These are phyloP conservation scores for Agrotis clavis DNA, from an alignment of 2,888 invertebrate genomes.

Conservation along the genomic window DNA sequence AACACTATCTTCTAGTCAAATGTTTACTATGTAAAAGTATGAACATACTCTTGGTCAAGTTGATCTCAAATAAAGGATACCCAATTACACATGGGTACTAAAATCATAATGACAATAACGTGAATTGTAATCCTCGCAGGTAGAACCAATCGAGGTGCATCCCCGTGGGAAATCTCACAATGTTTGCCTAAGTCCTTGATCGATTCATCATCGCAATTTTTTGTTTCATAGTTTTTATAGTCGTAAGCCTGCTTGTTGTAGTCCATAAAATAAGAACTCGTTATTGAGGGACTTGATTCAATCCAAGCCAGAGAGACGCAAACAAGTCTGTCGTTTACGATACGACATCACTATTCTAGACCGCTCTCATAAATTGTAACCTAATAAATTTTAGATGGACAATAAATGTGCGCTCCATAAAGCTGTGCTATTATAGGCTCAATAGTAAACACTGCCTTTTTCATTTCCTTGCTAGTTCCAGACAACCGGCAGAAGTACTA, in stretches of 20 bases:
- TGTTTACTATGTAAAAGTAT: not conserved
- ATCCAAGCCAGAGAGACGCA: not conserved
- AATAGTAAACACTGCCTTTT: slow-evolving; percentile 16
- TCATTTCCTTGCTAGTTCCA: slow-evolving; percentile 6
- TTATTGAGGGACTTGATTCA: slow-evolving; percentile 10
- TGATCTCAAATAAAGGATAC: slow-evolving; percentile 7
- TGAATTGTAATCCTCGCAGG: not conserved
- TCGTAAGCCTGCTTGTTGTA: not conserved
- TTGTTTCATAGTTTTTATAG: slow-evolving; percentile 13
- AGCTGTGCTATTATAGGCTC: slow-evolving; percentile 5
- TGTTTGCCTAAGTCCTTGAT: slow-evolving; percentile 18
- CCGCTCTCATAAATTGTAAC: slow-evolving; percentile 23
- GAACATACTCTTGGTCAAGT: slow-evolving; percentile 12
- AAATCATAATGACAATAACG: not conserved
- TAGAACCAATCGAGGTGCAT: not conserved
- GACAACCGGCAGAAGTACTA: not conserved
- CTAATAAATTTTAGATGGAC: slow-evolving; percentile 27
- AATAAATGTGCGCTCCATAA: slow-evolving; percentile 22
- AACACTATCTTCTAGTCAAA: slow-evolving; percentile 23
- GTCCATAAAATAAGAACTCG: not conserved
- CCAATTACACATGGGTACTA: not conserved
- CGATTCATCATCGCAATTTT: slow-evolving; percentile 15
- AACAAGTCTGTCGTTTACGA: slow-evolving; percentile 15
- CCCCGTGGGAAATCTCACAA: slow-evolving; percentile 35
- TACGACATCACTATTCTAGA: slow-evolving; percentile 13